These are phyloP conservation scores for Hyphantria cunea DNA, from an alignment of 1,140 invertebrate species.

Conservation along the genomic window DNA sequence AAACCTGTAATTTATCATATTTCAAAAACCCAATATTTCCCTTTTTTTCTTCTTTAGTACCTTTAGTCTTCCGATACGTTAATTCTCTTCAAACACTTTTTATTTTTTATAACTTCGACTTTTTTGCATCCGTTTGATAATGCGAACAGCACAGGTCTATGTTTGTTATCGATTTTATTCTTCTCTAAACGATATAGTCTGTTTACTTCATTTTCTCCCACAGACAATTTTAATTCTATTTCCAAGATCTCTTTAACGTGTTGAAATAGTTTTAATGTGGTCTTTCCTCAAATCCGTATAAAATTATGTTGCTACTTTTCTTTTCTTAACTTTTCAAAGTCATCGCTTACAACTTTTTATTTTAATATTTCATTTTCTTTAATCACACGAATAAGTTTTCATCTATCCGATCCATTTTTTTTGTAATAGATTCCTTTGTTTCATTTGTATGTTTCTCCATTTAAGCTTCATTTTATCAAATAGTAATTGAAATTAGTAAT, in stretches of 20 bases:
- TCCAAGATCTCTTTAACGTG: constrained; percentile 4
- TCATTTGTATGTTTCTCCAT: constrained; percentile 25
- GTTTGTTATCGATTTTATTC: constrained; percentile 5
- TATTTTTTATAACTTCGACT: constrained; percentile 8
- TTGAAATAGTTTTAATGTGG: neutral
- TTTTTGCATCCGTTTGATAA: constrained; percentile 14
- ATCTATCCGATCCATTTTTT: constrained; percentile 41
- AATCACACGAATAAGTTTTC: constrained; percentile 33
- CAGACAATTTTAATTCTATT: neutral
- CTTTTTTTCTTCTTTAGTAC: constrained; percentile 28
- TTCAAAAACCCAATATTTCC: constrained; percentile 29
- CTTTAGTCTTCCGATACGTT: constrained; percentile 25
- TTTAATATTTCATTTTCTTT: constrained; percentile 39
- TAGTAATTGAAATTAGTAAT: constrained; percentile 23
- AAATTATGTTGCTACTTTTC: constrained; percentile 31
- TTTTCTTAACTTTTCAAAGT: constrained; percentile 16
- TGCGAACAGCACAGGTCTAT: constrained; percentile 14
- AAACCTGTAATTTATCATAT: constrained; percentile 29
- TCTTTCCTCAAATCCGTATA: constrained; percentile 15
- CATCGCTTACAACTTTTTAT: constrained; percentile 26
- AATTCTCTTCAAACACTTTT: constrained; percentile 21
- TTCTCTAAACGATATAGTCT: constrained; percentile 6
- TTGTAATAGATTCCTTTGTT: constrained; percentile 30
- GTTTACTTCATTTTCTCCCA: constrained; percentile 9
- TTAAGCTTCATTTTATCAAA: constrained; percentile 33